Evolutionary conservation across 2,113 vertebrate species (phyloP).

Genomic region (Xenus cinereus): DNA sequence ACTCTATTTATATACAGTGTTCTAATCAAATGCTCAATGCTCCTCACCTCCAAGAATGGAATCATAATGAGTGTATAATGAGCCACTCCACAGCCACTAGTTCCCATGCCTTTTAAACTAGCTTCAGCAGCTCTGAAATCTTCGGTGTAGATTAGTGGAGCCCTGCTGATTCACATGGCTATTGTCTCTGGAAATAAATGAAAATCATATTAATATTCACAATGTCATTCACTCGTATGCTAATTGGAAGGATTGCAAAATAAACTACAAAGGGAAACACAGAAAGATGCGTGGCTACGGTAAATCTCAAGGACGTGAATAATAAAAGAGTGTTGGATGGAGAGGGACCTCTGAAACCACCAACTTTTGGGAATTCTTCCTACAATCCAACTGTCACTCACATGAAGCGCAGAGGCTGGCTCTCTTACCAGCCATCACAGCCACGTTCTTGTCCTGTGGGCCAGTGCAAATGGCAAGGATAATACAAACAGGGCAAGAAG

Average conservation of each 20-base stretch:
- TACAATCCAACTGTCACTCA: not conserved
- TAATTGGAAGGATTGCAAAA: not conserved
- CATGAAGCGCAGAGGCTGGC: not conserved
- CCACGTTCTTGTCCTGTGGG: fast-evolving
- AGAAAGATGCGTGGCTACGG: not conserved
- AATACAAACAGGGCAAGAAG: not conserved
- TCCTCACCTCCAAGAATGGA: not conserved
- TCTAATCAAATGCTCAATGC: not conserved
- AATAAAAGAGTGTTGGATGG: not conserved
- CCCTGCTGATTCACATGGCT: slow-evolving; percentile 15
- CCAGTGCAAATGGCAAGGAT: not conserved
- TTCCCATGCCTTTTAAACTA: slow-evolving; percentile 6
- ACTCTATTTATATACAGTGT: not conserved
- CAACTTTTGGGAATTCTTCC: not conserved
- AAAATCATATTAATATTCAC: slow-evolving; percentile 45
- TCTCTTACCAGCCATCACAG: not conserved
- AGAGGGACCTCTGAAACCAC: not conserved
- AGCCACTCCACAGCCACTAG: not conserved
- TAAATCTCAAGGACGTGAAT: not conserved
- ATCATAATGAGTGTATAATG: slow-evolving; percentile 8
- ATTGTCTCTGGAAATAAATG: slow-evolving; percentile 31
- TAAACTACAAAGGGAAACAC: not conserved
- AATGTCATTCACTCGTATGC: not conserved
- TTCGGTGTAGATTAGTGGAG: not conserved
- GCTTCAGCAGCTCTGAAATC: not conserved